phyloP scores from a whole-genome alignment of 1,140 invertebrate genomes.

The Drosophila setifemur region DNA sequence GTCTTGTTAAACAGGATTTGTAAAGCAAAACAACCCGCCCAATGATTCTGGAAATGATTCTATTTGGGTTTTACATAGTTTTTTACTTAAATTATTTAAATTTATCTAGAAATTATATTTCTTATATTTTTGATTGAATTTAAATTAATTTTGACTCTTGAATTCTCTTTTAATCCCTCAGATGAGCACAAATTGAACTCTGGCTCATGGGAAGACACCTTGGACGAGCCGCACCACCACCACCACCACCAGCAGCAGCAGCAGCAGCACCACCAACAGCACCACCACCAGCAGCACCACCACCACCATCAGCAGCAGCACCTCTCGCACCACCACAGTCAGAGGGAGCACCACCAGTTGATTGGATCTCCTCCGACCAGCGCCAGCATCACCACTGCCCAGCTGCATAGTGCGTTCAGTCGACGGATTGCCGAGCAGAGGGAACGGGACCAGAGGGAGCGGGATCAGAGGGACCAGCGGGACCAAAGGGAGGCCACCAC shows the following conservation, averaged over 20 bases:
- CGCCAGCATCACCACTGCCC: constrained; percentile 67
- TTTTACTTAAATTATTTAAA: too few relatives aligned
- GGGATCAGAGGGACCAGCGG: constrained; percentile 51
- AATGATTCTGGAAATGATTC: too few relatives aligned
- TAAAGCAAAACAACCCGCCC: too few relatives aligned
- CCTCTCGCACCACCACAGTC: constrained; percentile 8
- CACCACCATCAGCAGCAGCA: constrained; percentile 26
- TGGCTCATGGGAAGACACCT: constrained; percentile 77
- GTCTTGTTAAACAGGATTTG: neutral
- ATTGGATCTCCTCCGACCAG: constrained; percentile 31
- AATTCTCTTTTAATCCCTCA: neutral
- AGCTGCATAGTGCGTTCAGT: constrained; percentile 68
- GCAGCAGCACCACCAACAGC: constrained; percentile 20
- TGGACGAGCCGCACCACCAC: constrained; percentile 46
- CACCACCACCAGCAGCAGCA: neutral
- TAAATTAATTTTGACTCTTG: neutral
- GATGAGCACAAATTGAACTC: constrained; percentile 79
- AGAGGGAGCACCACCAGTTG: constrained; percentile 32
- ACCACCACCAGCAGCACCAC: constrained; percentile 1
- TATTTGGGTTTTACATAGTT: too few relatives aligned
- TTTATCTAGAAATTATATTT: neutral
- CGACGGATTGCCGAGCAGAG: constrained; percentile 62
- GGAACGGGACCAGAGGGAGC: constrained; percentile 48
- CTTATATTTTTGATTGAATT: neutral
- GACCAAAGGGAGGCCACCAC: constrained; percentile 39